These are phyloP conservation scores for Oreochromis mossambicus DNA, from an alignment of 2,797 vertebrate genomes.

Conservation along the genomic window DNA sequence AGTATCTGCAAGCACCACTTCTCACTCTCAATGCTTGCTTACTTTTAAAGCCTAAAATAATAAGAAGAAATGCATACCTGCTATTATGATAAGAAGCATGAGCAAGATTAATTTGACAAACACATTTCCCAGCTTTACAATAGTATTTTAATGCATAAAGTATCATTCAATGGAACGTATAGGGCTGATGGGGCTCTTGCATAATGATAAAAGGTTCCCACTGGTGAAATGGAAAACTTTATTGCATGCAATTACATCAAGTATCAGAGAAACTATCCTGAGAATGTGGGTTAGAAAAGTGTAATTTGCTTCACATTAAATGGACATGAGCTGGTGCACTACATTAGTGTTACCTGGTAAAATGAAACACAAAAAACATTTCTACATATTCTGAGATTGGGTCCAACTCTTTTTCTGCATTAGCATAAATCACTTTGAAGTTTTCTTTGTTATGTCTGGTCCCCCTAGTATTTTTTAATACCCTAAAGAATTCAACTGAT, in stretches of 20 bases:
- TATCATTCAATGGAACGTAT: not conserved
- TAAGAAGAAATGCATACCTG: not conserved
- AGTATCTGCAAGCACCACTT: not conserved
- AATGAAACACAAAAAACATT: not conserved
- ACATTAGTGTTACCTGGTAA: not conserved
- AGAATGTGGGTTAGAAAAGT: not conserved
- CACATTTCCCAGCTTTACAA: not conserved
- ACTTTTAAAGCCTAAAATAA: not conserved
- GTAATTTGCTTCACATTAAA: not conserved
- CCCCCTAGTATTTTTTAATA: not conserved
- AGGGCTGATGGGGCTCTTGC: not conserved
- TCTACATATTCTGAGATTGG: not conserved
- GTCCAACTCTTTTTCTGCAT: not conserved
- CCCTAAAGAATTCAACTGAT: not conserved
- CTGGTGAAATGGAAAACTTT: not conserved
- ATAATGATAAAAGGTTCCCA: not conserved
- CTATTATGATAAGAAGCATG: not conserved
- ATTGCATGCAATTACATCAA: not conserved
- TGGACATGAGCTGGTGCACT: not conserved
- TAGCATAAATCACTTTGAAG: not conserved
- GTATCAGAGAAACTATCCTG: not conserved
- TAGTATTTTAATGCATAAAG: not conserved
- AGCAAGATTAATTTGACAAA: conserved; percentile 5
- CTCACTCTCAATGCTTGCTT: not conserved
- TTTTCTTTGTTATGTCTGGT: not conserved